These are phyloP conservation scores for Drosophila limbata DNA, from an alignment of 2,888 invertebrate species.

Conservation along the genomic window DNA sequence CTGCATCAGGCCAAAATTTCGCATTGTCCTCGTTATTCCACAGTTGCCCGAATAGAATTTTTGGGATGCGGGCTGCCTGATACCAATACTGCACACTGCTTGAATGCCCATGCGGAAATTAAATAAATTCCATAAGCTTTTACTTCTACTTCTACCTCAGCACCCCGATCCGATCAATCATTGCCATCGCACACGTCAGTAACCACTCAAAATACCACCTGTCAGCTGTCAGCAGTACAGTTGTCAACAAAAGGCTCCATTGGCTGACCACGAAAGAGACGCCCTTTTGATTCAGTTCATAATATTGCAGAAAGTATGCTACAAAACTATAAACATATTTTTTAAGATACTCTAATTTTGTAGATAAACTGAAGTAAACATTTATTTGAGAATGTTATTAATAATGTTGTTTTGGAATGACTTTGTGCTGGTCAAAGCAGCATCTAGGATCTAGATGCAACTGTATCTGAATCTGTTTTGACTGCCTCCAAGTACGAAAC, in stretches of 20 bases:
- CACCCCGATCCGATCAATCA: slow-evolving; percentile 56
- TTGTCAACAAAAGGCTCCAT: slow-evolving; percentile 28
- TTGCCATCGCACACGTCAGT: slow-evolving; percentile 54
- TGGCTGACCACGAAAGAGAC: slow-evolving; percentile 16
- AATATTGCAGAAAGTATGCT: not conserved
- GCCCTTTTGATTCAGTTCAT: not conserved
- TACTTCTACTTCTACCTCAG: slow-evolving; percentile 12
- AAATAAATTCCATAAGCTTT: slow-evolving; percentile 70
- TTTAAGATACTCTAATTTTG: too few species aligned
- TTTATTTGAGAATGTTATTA: not conserved
- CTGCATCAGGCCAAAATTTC: slow-evolving; percentile 40
- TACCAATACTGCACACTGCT: slow-evolving; percentile 23
- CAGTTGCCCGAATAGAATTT: slow-evolving; percentile 6
- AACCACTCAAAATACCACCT: slow-evolving; percentile 62
- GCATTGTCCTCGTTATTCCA: slow-evolving; percentile 21
- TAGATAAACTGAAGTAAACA: too few species aligned
- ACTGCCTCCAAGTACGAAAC: not conserved
- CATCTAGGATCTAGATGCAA: not conserved
- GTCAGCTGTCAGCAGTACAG: slow-evolving; percentile 68
- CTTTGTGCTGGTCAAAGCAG: not conserved
- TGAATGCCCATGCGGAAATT: slow-evolving; percentile 68
- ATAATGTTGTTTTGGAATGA: not conserved
- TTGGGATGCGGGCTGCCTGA: slow-evolving; percentile 26
- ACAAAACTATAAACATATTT: too few species aligned
- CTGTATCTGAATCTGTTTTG: not conserved